phyloP scores from a whole-genome alignment of 2,888 invertebrate genomes.

The Merodon equestris region DNA sequence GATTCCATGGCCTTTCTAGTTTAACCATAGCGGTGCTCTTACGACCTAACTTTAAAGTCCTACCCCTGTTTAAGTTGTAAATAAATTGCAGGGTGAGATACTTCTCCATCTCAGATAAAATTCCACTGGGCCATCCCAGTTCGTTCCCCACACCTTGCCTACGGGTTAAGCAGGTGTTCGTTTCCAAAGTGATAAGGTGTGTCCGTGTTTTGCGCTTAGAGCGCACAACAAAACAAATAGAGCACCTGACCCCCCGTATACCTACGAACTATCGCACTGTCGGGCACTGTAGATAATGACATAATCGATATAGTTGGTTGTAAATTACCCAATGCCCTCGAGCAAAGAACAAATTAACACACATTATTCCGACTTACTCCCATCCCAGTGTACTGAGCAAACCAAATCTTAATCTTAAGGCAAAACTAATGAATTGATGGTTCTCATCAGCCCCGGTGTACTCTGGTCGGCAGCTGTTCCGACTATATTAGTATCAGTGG shows the following conservation, averaged over 20 bases:
- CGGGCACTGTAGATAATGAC: slow-evolving; percentile 49
- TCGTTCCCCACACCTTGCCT: slow-evolving; percentile 19
- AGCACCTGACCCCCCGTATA: neutral
- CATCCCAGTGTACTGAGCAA: slow-evolving; percentile 3
- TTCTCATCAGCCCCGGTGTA: neutral
- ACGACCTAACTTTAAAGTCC: slow-evolving; percentile 14
- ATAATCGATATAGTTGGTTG: slow-evolving; percentile 53
- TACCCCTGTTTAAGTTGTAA: slow-evolving; percentile 26
- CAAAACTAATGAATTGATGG: slow-evolving; percentile 17
- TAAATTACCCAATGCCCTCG: slow-evolving; percentile 49
- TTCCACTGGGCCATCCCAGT: slow-evolving; percentile 14
- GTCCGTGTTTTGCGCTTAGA: slow-evolving; percentile 48
- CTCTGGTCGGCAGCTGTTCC: neutral
- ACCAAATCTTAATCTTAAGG: slow-evolving; percentile 21
- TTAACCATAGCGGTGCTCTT: neutral
- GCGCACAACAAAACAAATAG: slow-evolving; percentile 41
- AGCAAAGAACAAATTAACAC: slow-evolving; percentile 43
- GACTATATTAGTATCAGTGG: slow-evolving; percentile 14
- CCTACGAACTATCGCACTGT: neutral
- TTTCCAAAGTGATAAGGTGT: slow-evolving; percentile 58
- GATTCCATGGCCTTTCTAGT: neutral
- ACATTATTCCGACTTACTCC: slow-evolving; percentile 28
- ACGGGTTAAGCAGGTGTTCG: slow-evolving; percentile 26
- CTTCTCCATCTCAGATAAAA: too few relatives aligned
- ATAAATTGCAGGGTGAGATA: slow-evolving; percentile 16